phyloP scores from a whole-genome alignment of 2,888 invertebrate species.

The Dolichopus griseipennis region DNA sequence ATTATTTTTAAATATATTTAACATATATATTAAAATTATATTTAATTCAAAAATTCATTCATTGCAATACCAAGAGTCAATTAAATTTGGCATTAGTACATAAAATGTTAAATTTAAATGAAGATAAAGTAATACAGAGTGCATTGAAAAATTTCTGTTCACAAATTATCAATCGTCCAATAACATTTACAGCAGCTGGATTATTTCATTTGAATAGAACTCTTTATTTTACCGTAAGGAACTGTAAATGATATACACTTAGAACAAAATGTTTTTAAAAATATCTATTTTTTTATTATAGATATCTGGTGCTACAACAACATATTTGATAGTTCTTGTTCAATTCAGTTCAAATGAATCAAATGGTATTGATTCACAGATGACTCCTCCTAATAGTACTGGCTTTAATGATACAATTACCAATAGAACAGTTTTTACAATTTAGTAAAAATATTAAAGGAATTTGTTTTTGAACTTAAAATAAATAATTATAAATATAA shows the following conservation, averaged over 20 bases:
- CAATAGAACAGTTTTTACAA: too few relatives aligned
- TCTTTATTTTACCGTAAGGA: slow-evolving; percentile 39
- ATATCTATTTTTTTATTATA: not conserved
- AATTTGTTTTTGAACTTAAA: too few relatives aligned
- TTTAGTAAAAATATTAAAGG: too few relatives aligned
- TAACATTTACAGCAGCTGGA: slow-evolving; percentile 40
- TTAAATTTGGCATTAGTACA: slow-evolving; percentile 27
- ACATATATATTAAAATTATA: not conserved
- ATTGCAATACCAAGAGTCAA: slow-evolving; percentile 28
- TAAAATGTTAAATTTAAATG: slow-evolving; percentile 37
- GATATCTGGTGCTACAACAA: not conserved
- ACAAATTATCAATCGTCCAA: slow-evolving; percentile 37
- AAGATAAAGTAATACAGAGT: slow-evolving; percentile 33
- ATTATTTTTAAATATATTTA: too few relatives aligned
- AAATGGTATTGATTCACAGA: not conserved
- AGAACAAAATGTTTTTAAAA: not conserved
- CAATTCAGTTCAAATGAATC: not conserved
- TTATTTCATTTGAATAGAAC: slow-evolving; percentile 41
- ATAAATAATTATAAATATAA: too few relatives aligned
- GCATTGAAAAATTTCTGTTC: slow-evolving; percentile 36
- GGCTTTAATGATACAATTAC: too few relatives aligned
- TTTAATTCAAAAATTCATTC: not conserved
- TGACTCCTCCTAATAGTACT: too few relatives aligned
- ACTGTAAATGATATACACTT: not conserved
- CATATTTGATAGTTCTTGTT: not conserved